Conservation (phyloP, 2,797 vertebrate species). For the Numenius phaeopus region DNA sequence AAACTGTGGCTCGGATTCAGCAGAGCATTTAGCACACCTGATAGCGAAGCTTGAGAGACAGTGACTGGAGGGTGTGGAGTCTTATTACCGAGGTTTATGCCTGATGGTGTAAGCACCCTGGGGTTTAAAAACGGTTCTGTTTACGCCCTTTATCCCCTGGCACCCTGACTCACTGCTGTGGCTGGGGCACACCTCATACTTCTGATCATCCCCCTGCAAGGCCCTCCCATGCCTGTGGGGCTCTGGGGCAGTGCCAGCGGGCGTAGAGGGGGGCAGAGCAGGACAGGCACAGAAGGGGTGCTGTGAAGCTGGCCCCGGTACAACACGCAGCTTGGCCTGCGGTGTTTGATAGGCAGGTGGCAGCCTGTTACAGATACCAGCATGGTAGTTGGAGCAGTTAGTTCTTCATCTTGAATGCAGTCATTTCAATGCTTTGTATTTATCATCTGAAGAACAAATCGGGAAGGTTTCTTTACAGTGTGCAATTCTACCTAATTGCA, state of each 20-base stretch:
- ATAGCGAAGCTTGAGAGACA: neutral
- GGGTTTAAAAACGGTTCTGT: neutral
- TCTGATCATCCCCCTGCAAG: neutral
- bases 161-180: conserved; percentile 14
- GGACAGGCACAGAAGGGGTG: neutral
- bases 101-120: neutral
- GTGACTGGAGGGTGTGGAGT: neutral
- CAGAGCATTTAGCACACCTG: neutral
- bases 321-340: neutral
- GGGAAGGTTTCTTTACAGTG: neutral
- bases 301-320: neutral
- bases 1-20: neutral
- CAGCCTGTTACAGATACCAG: conserved; percentile 40
- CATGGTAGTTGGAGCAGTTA: neutral
- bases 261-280: neutral
- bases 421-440: neutral
- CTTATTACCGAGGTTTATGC: neutral
- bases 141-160: neutral
- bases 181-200: conserved; percentile 4
- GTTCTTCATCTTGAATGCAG: neutral
- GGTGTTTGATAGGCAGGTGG: conserved; percentile 33
- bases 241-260: conserved; percentile 46
- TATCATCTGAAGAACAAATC: neutral
- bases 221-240: neutral
- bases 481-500: neutral